A percentile compares a stretch with the other conserved stretches of the same genome.
Evolutionary conservation across 2,888 invertebrate species (phyloP).

Genomic region (Andrena bicolor): DNA sequence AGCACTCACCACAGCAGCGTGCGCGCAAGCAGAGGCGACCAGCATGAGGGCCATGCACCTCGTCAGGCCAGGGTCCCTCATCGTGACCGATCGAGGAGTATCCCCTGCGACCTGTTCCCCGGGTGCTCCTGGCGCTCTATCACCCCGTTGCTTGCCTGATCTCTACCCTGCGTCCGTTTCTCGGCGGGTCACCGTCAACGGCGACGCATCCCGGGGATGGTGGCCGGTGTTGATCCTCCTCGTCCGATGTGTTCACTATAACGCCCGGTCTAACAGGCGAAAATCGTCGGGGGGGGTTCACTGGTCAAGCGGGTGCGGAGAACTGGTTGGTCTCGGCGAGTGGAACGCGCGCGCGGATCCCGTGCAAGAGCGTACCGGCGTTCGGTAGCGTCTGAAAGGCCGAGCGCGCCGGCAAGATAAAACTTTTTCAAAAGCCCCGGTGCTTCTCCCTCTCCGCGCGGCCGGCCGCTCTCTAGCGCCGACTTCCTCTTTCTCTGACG

Average conservation of each 20-base stretch:
- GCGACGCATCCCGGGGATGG: conserved; percentile 38
- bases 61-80: conserved; percentile 68
- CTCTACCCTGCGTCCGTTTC: not conserved
- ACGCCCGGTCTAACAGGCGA: not conserved
- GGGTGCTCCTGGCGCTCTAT: conserved; percentile 9
- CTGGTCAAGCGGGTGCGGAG: conserved; percentile 12
- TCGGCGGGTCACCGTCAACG: conserved; percentile 20
- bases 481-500: conserved; percentile 28
- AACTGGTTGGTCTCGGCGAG: conserved; percentile 3
- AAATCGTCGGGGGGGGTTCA: not conserved
- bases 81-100: conserved; percentile 51
- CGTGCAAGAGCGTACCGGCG: conserved; percentile 81
- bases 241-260: conserved; percentile 21
- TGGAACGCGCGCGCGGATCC: conserved; percentile 42
- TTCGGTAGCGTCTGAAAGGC: conserved; percentile 83
- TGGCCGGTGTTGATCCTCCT: not conserved
- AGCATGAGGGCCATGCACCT: conserved; percentile 69
- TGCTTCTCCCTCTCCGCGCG: conserved; percentile 74
- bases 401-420: conserved; percentile 83
- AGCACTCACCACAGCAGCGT: conserved; percentile 73
- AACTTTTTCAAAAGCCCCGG: conserved; percentile 84
- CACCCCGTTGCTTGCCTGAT: not conserved
- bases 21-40: conserved; percentile 56
- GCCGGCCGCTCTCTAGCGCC: conserved; percentile 34
- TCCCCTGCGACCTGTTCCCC: conserved; percentile 50